Conservation (phyloP, 2,113 vertebrate genomes). For the Festucalex cinctus region DNA sequence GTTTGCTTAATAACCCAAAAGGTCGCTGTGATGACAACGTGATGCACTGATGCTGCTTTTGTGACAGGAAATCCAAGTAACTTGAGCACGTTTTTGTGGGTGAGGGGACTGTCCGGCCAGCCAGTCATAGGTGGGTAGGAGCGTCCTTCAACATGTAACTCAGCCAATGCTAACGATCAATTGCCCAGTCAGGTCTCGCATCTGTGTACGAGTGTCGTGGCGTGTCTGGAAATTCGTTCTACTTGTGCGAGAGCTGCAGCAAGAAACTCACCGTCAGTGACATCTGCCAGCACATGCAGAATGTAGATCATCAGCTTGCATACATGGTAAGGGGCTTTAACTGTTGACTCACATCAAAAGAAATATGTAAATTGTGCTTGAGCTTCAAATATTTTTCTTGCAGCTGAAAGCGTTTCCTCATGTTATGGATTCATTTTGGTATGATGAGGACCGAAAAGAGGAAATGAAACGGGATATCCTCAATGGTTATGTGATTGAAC, state of each 20-base stretch:
- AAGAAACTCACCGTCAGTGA: not conserved
- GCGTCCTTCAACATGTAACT: not conserved
- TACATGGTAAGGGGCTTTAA: conserved; percentile 35
- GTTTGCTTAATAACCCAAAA: not conserved
- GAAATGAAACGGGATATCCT: conserved; percentile 7
- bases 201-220: conserved; percentile 50
- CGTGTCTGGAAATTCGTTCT: conserved; percentile 12
- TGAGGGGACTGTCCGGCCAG: not conserved
- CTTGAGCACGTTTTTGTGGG: conserved; percentile 30
- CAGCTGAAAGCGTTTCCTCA: conserved; percentile 13
- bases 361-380: no score
- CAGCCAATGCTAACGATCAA: not conserved
- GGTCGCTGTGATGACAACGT: not conserved
- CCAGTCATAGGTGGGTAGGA: conserved; percentile 44
- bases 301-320: conserved; percentile 8
- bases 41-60: not conserved
- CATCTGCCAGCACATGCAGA: conserved; percentile 43
- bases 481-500: accelerated
- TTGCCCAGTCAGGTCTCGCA: conserved; percentile 37
- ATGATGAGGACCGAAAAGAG: not conserved
- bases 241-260: conserved; percentile 54
- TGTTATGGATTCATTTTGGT: not conserved
- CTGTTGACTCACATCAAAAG: no score
- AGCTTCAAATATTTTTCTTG: conserved; percentile 8
- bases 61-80: conserved; percentile 29